Conservation (phyloP, 1,140 invertebrate genomes). For the Drosophila orosa region DNA sequence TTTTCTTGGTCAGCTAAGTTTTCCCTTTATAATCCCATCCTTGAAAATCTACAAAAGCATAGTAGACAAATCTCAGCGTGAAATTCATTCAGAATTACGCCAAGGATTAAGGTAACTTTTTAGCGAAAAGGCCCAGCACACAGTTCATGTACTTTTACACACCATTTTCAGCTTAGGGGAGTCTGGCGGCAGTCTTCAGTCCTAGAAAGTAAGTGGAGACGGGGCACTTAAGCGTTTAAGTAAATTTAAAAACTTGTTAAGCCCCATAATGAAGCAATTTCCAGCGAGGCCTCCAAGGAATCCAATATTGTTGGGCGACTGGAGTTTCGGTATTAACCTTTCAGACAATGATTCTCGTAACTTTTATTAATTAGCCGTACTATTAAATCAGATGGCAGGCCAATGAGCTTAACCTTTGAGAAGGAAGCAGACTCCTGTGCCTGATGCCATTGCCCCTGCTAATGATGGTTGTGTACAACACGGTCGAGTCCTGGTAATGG, state of each 20-base stretch:
- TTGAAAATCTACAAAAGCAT: constrained; percentile 3
- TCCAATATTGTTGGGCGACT: constrained; percentile 3
- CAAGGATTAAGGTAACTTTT: constrained; percentile 73
- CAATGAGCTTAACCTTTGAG: constrained; percentile 44
- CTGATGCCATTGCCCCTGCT: constrained; percentile 7
- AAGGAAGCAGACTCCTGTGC: not conserved
- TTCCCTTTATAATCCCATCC: not conserved
- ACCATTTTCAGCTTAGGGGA: constrained; percentile 44
- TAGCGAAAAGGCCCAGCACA: constrained; percentile 33
- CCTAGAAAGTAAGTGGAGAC: constrained; percentile 25
- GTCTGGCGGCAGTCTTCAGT: constrained; percentile 24
- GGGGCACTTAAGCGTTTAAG: constrained; percentile 72
- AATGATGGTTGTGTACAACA: constrained; percentile 42
- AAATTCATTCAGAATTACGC: constrained; percentile 74
- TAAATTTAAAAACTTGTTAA: constrained; percentile 80
- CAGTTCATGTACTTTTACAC: constrained; percentile 28
- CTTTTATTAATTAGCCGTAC: constrained; percentile 70
- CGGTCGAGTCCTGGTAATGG: constrained; percentile 53
- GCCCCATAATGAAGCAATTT: constrained; percentile 73
- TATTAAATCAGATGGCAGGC: constrained; percentile 51
- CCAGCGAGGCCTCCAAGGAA: constrained; percentile 28
- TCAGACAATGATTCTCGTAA: constrained; percentile 42
- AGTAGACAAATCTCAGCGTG: constrained; percentile 66
- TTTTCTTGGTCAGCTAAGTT: not conserved
- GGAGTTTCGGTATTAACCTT: constrained; percentile 24